Conservation (phyloP, 2,888 invertebrate species). For the Caenorhabditis parvicauda region DNA sequence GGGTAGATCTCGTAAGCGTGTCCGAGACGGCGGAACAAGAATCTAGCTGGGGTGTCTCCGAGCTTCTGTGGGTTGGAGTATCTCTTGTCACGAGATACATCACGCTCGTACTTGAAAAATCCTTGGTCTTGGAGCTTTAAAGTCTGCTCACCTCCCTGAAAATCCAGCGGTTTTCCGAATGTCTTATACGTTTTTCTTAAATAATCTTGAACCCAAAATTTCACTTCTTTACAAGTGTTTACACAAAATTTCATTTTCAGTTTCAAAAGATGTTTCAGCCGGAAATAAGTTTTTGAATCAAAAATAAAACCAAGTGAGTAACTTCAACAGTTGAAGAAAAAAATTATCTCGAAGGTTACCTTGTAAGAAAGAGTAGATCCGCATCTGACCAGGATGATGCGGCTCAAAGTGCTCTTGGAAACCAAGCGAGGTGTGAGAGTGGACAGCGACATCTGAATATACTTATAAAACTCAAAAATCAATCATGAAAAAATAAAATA, state of each 20-base stretch:
- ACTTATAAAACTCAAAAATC: no score
- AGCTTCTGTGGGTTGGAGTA: slow-evolving; percentile 52
- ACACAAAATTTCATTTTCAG: not conserved
- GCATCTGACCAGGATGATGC: slow-evolving; percentile 36
- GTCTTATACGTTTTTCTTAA: not conserved
- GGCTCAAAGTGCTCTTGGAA: slow-evolving; percentile 32
- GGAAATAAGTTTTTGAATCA: not conserved
- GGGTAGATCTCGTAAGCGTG: slow-evolving; percentile 60
- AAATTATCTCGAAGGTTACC: slow-evolving; percentile 15
- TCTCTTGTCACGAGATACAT: slow-evolving; percentile 51
- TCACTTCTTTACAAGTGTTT: no score
- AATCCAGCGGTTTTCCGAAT: not conserved
- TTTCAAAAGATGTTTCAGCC: not conserved
- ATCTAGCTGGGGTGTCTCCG: slow-evolving; percentile 54
- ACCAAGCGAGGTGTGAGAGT: slow-evolving; percentile 46
- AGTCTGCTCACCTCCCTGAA: slow-evolving; percentile 17
- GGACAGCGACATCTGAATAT: slow-evolving; percentile 55
- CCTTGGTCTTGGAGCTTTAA: slow-evolving; percentile 36
- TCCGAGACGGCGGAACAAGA: slow-evolving; percentile 47
- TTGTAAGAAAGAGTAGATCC: slow-evolving; percentile 24
- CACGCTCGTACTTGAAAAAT: slow-evolving; percentile 53
- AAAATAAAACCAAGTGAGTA: not conserved
- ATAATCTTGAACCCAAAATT: not conserved
- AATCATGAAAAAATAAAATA: no score
- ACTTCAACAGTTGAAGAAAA: not conserved